Evolutionary conservation across 2,113 vertebrate species (phyloP), one percentile per base, ranked within the genome.

Genomic region (Heloderma charlesbogerti): DNA sequence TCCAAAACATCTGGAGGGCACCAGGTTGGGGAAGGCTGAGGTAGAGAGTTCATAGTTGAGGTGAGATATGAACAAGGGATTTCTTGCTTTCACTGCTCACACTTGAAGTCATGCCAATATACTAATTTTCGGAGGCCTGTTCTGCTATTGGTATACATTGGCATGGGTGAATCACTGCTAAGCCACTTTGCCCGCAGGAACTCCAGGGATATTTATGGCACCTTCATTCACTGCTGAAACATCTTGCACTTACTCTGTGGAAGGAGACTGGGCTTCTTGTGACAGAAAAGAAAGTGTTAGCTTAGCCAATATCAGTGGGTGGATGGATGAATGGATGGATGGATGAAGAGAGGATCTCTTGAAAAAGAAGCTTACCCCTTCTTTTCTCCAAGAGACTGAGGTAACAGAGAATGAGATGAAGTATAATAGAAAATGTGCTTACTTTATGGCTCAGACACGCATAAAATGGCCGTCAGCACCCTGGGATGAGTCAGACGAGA

Each of bases 361-460:
- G 90, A 84, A 83, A 92, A 37, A 77, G 43, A 63, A 69, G 91
- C 45, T 40, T 10, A 89, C 79, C 85, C 6, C 13, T 87, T 0
- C 81, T 92, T 48, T 1, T 40, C 15, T 77, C 72, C 77, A 57
- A n/a, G 48, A 90, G 81, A 45, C 57, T 0, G 51, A 74, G 57
- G 81, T 86, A 87, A 20, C 79, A 90, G 67, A 69, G 72, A 89
- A 88, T 79, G 94, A 90, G 93, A 95, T 90, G 94, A 92, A 63
- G 93, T 90, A 97, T 87, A 93, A 95, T 94, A 94, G 94, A 96
- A 97, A 96, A 94, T 87, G 92, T 97, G 95, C 99, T 99, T 98
- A 99, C 99, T 98, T 98, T 97, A 95, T 82, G 95, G 96, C 96
- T 99, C 98, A 99, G 97, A 98, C 98, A 97, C 98, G 98, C 99